These are phyloP conservation scores for Trachelipus rathkii DNA, from an alignment of 1,140 invertebrate genomes.

Conservation along the genomic window DNA sequence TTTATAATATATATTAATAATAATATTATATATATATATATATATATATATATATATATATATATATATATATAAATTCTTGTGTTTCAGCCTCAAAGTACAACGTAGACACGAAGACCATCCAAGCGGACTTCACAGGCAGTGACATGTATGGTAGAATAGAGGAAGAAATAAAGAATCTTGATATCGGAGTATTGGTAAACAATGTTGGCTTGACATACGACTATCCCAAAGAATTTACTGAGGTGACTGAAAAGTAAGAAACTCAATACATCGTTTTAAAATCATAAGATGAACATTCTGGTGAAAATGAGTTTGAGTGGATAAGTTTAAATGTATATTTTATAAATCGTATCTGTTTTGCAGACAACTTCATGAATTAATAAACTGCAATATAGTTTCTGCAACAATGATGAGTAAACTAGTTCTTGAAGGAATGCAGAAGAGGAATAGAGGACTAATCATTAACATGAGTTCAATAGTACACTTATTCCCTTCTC, in stretches of 20 bases:
- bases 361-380: background rate
- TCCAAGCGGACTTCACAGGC: background rate
- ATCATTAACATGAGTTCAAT: background rate
- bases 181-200: conserved; percentile 58
- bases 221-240: conserved; percentile 51
- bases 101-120: background rate
- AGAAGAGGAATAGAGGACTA: background rate
- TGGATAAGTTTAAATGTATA: too few relatives aligned
- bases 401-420: background rate
- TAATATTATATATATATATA: too few relatives aligned
- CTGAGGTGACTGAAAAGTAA: conserved; percentile 34
- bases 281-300: too few relatives aligned
- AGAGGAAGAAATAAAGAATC: conserved; percentile 48
- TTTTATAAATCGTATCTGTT: too few relatives aligned
- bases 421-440: background rate
- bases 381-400: background rate
- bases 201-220: conserved; percentile 62
- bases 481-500: background rate
- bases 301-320: too few relatives aligned
- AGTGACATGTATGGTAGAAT: background rate
- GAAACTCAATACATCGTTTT: background rate
- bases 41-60: too few relatives aligned
- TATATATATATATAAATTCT: background rate
- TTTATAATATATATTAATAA: too few relatives aligned
- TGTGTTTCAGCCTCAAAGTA: background rate